Percentiles rank a stretch among this genome's conserved stretches.
These are phyloP conservation scores for Pao palembangensis DNA, from an alignment of 2,113 vertebrate species.

Conservation along the genomic window DNA sequence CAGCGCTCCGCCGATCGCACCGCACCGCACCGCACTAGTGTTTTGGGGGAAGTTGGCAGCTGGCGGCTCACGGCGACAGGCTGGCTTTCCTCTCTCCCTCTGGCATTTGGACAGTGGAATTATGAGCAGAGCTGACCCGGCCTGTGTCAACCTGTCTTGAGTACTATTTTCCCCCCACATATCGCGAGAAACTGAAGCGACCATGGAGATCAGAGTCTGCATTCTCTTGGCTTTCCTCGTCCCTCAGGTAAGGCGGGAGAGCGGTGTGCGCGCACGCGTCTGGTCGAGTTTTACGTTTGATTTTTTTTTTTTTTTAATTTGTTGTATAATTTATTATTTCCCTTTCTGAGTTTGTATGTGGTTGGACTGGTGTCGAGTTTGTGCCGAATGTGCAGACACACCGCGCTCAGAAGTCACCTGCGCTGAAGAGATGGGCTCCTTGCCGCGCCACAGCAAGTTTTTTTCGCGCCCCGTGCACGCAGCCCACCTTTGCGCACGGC, in stretches of 20 bases:
- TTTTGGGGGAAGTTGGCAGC: constrained; percentile 85
- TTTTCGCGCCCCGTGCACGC: too few relatives aligned
- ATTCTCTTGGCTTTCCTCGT: constrained; percentile 84
- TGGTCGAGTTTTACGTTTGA: background rate
- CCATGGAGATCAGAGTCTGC: constrained; percentile 86
- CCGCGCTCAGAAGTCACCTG: background rate
- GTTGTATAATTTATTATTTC: background rate
- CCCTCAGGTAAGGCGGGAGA: constrained; percentile 86
- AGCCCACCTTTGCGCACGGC: constrained; percentile 1
- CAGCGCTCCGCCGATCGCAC: constrained; percentile 91
- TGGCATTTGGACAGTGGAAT: constrained; percentile 93
- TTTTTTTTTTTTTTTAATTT: background rate
- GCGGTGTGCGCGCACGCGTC: background rate
- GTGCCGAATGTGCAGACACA: constrained; percentile 4
- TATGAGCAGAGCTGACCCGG: constrained; percentile 96
- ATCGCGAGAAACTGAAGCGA: constrained; percentile 68
- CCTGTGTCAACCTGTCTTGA: constrained; percentile 82
- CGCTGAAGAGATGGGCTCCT: too few relatives aligned
- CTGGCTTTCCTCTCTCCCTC: constrained; percentile 78
- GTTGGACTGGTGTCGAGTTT: constrained; percentile 29
- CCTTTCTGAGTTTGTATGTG: too few relatives aligned
- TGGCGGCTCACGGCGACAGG: constrained; percentile 86
- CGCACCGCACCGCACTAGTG: constrained; percentile 96
- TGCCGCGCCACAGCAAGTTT: constrained; percentile 24
- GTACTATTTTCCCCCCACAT: constrained; percentile 24